Evolutionary conservation across 2,113 vertebrate species (phyloP).

Genomic region (Electrona antarctica): DNA sequence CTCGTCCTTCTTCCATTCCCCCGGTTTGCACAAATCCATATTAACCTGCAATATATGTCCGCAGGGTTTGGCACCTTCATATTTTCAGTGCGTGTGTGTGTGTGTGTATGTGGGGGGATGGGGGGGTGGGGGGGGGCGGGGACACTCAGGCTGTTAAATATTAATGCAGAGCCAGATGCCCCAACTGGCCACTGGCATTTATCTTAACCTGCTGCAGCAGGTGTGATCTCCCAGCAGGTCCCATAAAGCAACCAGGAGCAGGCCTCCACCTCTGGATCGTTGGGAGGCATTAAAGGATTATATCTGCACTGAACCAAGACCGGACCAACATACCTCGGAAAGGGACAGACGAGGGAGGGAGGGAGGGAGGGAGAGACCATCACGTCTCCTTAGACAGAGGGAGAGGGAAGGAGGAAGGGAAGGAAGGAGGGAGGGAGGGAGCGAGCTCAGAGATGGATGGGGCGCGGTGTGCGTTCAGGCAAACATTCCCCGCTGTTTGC

Average conservation of each 20-base stretch:
- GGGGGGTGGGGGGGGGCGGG: slow-evolving; percentile 72
- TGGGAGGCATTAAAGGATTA: slow-evolving; percentile 72
- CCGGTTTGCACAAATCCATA: slow-evolving; percentile 69
- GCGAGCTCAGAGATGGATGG: slow-evolving; percentile 56
- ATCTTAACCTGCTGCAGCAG: slow-evolving; percentile 72
- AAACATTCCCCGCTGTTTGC: slow-evolving; percentile 71
- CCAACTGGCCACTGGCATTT: slow-evolving; percentile 71
- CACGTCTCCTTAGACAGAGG: slow-evolving; percentile 36
- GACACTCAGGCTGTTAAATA: slow-evolving; percentile 77
- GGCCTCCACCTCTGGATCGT: slow-evolving; percentile 73
- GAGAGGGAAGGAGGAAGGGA: neutral
- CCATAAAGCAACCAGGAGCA: slow-evolving; percentile 56
- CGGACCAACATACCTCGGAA: slow-evolving; percentile 57
- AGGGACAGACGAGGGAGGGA: slow-evolving; percentile 19
- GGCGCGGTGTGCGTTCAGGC: slow-evolving; percentile 54
- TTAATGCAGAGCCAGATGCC: slow-evolving; percentile 74
- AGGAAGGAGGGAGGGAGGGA: neutral
- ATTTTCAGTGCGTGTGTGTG: slow-evolving; percentile 37
- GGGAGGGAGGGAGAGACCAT: slow-evolving; percentile 48
- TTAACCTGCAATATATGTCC: slow-evolving; percentile 70
- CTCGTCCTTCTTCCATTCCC: slow-evolving; percentile 57
- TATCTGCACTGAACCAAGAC: slow-evolving; percentile 69
- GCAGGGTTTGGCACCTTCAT: slow-evolving; percentile 67
- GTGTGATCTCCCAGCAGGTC: slow-evolving; percentile 65
- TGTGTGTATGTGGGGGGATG: too few species aligned